These are phyloP conservation scores for Danio aesculapii DNA, from an alignment of 2,797 vertebrate genomes.

Conservation along the genomic window DNA sequence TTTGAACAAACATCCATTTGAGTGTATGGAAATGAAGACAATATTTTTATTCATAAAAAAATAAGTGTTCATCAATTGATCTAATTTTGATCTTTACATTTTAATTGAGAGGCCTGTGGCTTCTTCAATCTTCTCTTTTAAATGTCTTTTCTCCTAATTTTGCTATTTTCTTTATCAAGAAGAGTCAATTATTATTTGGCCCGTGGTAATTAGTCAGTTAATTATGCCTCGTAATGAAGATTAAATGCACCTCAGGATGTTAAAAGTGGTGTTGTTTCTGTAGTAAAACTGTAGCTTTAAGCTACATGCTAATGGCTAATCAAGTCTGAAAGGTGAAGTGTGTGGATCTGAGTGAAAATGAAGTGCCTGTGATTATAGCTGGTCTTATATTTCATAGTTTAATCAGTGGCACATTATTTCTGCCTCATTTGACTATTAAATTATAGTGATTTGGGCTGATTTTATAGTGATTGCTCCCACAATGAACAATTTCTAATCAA, in stretches of 20 bases:
- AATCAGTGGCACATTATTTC: background rate
- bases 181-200: constrained; percentile 37
- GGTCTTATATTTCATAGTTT: no score
- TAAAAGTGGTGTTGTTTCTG: background rate
- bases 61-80: no score
- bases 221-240: constrained; percentile 56
- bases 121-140: no score
- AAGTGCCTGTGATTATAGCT: background rate
- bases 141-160: background rate
- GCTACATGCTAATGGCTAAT: background rate
- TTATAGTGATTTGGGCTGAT: background rate
- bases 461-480: no score
- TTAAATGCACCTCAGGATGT: constrained; percentile 5
- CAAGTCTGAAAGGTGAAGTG: background rate
- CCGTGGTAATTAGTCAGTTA: constrained; percentile 28
- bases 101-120: no score
- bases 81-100: no score
- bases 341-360: background rate
- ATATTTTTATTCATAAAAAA: no score
- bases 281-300: background rate
- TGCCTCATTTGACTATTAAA: background rate
- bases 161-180: constrained; percentile 40
- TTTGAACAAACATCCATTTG: no score
- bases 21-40: no score
- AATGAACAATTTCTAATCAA: background rate